Evolutionary conservation across 2,797 vertebrate genomes (phyloP).

Genomic region (Caiman crocodilus): DNA sequence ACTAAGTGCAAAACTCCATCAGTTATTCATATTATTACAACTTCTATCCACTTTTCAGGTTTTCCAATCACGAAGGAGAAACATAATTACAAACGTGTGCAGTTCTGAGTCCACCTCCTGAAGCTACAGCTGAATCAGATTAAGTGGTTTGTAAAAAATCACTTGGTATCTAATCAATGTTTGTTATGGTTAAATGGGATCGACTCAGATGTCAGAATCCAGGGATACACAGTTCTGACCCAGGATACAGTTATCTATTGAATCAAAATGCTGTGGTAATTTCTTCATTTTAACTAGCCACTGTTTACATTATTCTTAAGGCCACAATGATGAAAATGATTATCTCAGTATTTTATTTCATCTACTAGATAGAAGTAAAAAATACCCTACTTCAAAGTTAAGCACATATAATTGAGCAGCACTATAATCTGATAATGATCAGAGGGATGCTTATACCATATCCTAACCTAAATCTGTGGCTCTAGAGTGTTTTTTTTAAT

Average conservation of each 20-base stretch:
- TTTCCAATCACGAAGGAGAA: background rate
- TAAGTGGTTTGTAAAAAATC: slow-evolving; percentile 40
- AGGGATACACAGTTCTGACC: background rate
- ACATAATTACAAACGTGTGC: background rate
- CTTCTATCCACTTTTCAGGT: background rate
- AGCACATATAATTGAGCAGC: slow-evolving; percentile 30
- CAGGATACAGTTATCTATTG: background rate
- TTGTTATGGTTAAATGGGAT: slow-evolving; percentile 30
- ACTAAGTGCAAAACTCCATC: background rate
- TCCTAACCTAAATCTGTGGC: slow-evolving; percentile 10
- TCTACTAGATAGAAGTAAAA: slow-evolving; percentile 28
- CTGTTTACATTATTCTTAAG: slow-evolving; percentile 8
- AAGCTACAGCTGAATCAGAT: slow-evolving; percentile 17
- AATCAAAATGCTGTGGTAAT: slow-evolving; percentile 33
- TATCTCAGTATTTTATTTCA: background rate
- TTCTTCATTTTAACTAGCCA: slow-evolving; percentile 23
- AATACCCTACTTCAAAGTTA: background rate
- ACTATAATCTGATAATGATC: background rate
- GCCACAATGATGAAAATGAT: slow-evolving; percentile 1
- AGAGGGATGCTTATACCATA: background rate
- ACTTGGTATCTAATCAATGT: slow-evolving; percentile 24
- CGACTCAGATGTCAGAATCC: background rate
- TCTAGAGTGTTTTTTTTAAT: slow-evolving; percentile 26
- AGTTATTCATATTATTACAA: background rate
- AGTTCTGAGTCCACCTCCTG: slow-evolving; percentile 26